A percentile compares a stretch with the other conserved stretches of the same genome.
These are phyloP conservation scores for Bucorvus abyssinicus DNA, from an alignment of 2,797 vertebrate genomes.

Conservation along the genomic window DNA sequence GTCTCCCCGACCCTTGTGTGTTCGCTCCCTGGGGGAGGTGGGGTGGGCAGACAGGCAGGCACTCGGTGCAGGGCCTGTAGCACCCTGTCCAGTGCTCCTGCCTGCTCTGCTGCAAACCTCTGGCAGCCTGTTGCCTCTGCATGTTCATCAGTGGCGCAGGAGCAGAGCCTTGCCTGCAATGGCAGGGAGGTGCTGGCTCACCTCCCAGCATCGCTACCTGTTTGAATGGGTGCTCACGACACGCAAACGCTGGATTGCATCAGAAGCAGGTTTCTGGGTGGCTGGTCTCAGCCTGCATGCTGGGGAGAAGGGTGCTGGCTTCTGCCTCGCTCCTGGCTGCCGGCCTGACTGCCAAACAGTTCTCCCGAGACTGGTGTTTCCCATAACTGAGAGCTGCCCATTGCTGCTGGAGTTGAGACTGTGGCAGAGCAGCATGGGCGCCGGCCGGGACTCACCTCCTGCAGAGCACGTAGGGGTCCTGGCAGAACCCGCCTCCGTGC, in stretches of 20 bases:
- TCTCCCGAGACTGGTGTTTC: not conserved
- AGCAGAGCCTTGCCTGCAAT: not conserved
- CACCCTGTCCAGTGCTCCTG: not conserved
- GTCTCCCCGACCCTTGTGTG: not conserved
- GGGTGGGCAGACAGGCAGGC: not conserved
- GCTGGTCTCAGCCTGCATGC: too few species aligned
- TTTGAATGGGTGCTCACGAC: not conserved
- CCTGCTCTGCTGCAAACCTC: not conserved
- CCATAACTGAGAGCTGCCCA: not conserved
- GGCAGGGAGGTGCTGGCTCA: not conserved
- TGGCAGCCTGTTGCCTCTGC: not conserved
- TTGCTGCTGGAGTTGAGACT: not conserved
- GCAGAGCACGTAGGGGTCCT: rapidly evolving
- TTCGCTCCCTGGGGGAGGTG: rapidly evolving
- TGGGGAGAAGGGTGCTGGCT: not conserved
- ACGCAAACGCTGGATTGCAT: rapidly evolving
- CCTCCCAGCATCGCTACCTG: not conserved
- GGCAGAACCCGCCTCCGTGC: rapidly evolving
- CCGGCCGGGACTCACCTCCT: too few species aligned
- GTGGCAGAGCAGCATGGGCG: not conserved
- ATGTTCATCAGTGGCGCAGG: rapidly evolving
- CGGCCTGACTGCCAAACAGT: rapidly evolving
- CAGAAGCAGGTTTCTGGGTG: not conserved
- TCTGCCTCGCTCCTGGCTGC: not conserved
- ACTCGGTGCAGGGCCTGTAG: not conserved